Conservation (phyloP, 2,888 invertebrate genomes). For the Cosmopolites sordidus region DNA sequence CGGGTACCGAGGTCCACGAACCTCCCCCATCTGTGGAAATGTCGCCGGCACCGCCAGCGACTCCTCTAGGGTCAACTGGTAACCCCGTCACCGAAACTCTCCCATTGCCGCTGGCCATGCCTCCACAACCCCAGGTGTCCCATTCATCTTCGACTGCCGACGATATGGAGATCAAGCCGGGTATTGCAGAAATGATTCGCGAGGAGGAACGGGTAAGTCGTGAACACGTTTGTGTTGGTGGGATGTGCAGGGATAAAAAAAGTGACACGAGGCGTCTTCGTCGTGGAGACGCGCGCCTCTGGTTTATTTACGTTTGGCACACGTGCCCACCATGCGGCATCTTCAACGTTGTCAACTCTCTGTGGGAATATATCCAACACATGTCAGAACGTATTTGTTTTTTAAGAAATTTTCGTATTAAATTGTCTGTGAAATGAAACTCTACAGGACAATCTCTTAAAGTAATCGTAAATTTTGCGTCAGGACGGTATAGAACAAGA, state of each 20-base stretch:
- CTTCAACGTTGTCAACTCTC: neutral
- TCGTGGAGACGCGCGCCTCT: constrained; percentile 26
- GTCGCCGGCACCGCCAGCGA: constrained; percentile 45
- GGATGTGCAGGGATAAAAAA: too few species aligned
- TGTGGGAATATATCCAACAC: too few species aligned
- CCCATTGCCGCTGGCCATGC: constrained; percentile 39
- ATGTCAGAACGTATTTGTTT: too few species aligned
- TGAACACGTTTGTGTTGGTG: too few species aligned
- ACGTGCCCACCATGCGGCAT: constrained; percentile 26
- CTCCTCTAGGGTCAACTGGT: constrained; percentile 47
- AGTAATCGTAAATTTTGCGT: too few species aligned
- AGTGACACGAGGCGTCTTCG: neutral
- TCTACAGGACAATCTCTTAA: too few species aligned
- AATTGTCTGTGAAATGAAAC: too few species aligned
- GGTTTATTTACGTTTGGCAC: constrained; percentile 32
- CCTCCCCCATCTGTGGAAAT: constrained; percentile 47
- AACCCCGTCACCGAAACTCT: constrained; percentile 38
- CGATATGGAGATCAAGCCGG: constrained; percentile 88
- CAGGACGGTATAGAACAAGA: too few species aligned
- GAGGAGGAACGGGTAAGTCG: constrained; percentile 92
- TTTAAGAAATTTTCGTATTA: too few species aligned
- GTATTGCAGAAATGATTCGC: constrained; percentile 94
- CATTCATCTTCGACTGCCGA: constrained; percentile 49
- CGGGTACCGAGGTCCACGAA: constrained; percentile 46
- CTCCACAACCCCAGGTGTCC: constrained; percentile 36